Base-by-base conservation (phyloP, 2,888 invertebrate genomes). In the Pegoplata infirma region DNA sequence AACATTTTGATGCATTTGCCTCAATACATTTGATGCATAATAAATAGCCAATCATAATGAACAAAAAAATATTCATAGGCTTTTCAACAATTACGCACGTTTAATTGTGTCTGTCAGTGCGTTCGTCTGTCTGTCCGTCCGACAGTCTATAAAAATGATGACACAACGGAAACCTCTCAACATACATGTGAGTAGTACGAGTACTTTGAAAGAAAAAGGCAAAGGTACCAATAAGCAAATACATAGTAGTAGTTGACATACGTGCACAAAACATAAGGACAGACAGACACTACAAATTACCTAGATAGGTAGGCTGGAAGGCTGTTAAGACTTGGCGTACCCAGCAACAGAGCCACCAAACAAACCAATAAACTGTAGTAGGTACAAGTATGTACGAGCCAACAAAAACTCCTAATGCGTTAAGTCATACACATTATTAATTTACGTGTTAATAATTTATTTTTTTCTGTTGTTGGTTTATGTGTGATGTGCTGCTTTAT, bases 11-110 rank as follows among this genome's bases (percentile, higher is more conserved):
- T 86, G 83, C 83, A 85, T 85, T 84, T 83, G 82, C 80, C 82
- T 49, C 56, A 79, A 80, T 85, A 84, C 87, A 83, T 82, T 84
- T 83, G 83, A 83, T 85, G 87, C 85, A 86, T 86, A 83, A 83
- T 85, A 87, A 86, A 84, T 84, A 85, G 83, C 71, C 84, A 82
- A 82, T 81, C 84, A 84, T 84, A 85, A 82, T 81, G 79, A 80
- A 82, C 61, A 40, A 59, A 40, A n/a, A n/a, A 16, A 23, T 51
- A 21, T 23, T 21, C 23, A 23, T 14, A 23, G 21, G 51, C 23
- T 21, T 14, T 23, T 23, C 51, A 14, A n/a, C 12, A 63, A 47
- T 23, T 46, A 63, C 21, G 10, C 56, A 36, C 25, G 23, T 58
- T 55, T 23, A 49, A 21, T 19, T 46, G 14, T 14, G 59, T 40